Evolutionary conservation across 2,888 invertebrate genomes (phyloP), one percentile per base, ranked within the genome.

Genomic region (Leistus spinibarbis): DNA sequence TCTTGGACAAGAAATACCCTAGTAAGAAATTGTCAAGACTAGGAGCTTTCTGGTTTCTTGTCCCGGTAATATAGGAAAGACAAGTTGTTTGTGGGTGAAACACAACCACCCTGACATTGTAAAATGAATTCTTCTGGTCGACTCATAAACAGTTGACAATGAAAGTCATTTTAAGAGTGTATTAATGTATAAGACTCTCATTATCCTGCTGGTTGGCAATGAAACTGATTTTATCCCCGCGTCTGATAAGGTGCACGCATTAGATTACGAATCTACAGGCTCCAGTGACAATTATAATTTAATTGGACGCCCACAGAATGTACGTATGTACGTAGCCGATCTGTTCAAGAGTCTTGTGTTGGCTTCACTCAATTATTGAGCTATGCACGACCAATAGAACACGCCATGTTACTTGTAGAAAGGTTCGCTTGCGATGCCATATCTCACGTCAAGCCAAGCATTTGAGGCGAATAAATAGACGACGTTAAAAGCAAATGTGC

Each of bases 251-350:
- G 60, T 56, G 20, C 60, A 64, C 64, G 64, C 64, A 64, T 64
- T 64, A 22, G 64, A 64, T 64, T 64, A 64, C 64, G 24, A 64
- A 64, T 69, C 69, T 69, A 20, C 62, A 56, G 27, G 23, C 60
- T 65, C 64, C 17, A 54, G 72, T 72, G 65, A 72, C 72, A 72
- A 72, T 72, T 72, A 72, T 72, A 72, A 72, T 72, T 72, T 72
- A 72, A 72, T 72, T 72, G 72, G 72, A 65, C 72, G 72, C 72
- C 72, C 66, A 72, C 72, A 24, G 63, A 40, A 7, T 40, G 40
- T 40, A 40, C 13, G 24, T 24, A 24, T 24, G 56, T 56, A 64
- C 70, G 24, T 56, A 57, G 19, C 40, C 69, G 24, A 62, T 24
- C 19, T 69, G 69, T 60, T 69, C 16, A 20, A 64, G 24, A 20